Evolutionary conservation across 23 tunicate species (phyloP), one percentile per base, ranked within the genome.

Genomic region (Halocynthia aurantium): DNA sequence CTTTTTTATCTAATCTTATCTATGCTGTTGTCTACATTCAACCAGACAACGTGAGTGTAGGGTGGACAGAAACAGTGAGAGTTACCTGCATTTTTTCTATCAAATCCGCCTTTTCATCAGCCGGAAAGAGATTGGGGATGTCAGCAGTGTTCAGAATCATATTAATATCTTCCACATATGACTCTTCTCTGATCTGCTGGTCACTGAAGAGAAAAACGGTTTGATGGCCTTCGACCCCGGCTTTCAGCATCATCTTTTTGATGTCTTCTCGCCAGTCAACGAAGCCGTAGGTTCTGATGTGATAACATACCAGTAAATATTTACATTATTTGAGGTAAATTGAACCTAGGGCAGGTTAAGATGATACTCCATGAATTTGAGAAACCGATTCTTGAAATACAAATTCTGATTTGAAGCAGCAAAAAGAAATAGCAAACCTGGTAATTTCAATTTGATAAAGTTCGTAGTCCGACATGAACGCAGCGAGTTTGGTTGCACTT

Each of bases 131-230:
- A 57, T 93, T 93, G 7, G 98, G 98, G 50, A 93, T 93, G 70
- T 93, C 98, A 7, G 94, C 98, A 7, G 98, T 84, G 86, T 93
- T 93, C 11, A 93, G 76, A 62, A 93, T 83, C 90, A 88, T 87
- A 83, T 88, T 87, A 77, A 93, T 88, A 83, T 93, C 98, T 77
- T 93, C 98, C 76, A 93, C 93, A 65, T 71, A 93, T 8, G 94
- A 79, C 70, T 93, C 98, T 77, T 93, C 98, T 81, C 88, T 93
- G 86, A 93, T 88, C 86, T 93, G 98, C 61, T 93, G 98, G 77
- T 93, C 98, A 57, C 93, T 88, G 86, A 93, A 93, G 62, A 93
- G 88, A 78, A 93, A 93, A 15, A 88, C 89, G 15, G 90, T 84
- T 74, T 71, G 94, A 22, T 62, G 44, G 6, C 98, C 98, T 21